Evolutionary conservation across 2,888 invertebrate species (phyloP), one percentile per base, ranked within the genome.

Genomic region (Tenthredo distinguenda): DNA sequence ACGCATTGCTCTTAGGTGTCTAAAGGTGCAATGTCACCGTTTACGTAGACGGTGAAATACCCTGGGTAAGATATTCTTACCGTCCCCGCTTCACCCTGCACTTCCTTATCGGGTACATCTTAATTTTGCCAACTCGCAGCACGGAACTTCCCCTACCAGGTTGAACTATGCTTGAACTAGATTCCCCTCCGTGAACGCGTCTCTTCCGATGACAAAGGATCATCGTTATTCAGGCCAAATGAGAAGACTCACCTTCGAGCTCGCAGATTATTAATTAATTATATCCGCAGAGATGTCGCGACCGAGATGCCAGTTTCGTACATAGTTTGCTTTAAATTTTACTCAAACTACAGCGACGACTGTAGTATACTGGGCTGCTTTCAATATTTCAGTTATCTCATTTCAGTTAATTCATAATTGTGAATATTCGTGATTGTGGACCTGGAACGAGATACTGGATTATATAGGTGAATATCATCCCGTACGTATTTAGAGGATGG

Each of bases 101-200:
- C 18, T 43, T 43, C 31, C 47, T 21, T 47, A 15, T 31, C 76
- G 47, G 31, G n/a, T 47, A 76, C 26, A 47, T 47, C 43, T 50
- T 31, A 76, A 76, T 76, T 76, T 12, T 37, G 76, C 26, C 18
- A 76, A 47, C 76, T 76, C 47, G 76, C 10, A 50, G 5, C 43
- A 47, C 10, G 50, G 76, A 76, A 76, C 47, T 34, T 76, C 15
- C 31, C 15, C 31, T 15, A 47, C 47, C 12, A n/a, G 12, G 76
- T 26, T 76, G 9, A 76, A 18, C 47, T 76, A 26, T 47, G 47
- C 43, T 34, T 50, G 76, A 31, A 47, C 26, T 5, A 26, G 21
- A 21, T 62, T 21, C 62, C 6, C 26, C n/a, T 76, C 26, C 47
- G 47, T 47, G 26, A 21, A 21, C n/a, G 15, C 76, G 31, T n/a